Conservation (phyloP, 2,113 vertebrate genomes). For the Mirza zaza region DNA sequence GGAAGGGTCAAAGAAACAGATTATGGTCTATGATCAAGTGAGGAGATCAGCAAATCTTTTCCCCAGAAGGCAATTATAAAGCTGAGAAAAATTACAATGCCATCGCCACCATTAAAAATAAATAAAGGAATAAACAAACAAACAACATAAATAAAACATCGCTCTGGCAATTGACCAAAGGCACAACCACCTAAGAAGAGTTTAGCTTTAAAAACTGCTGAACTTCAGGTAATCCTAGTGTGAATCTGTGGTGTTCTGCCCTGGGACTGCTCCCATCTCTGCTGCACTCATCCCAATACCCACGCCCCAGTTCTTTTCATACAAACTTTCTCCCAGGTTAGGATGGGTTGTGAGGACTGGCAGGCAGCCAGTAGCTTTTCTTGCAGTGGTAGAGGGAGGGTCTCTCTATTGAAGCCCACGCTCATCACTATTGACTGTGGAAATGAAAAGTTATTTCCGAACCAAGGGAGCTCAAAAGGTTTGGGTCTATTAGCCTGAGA, state of each 20-base stretch:
- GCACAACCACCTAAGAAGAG: neutral
- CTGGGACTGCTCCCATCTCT: neutral
- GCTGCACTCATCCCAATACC: fast-evolving
- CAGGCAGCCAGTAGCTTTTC: neutral
- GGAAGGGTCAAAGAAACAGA: neutral
- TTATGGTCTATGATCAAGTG: neutral
- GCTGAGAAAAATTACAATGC: neutral
- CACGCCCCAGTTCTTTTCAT: neutral
- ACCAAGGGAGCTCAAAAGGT: neutral
- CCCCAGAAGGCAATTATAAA: neutral
- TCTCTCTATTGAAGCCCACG: neutral
- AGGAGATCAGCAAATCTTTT: neutral
- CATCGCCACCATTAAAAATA: neutral
- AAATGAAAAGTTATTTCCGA: neutral
- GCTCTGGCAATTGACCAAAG: neutral
- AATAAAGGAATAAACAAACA: neutral
- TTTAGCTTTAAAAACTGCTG: neutral
- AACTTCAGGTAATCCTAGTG: neutral
- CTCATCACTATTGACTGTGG: neutral
- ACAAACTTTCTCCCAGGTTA: neutral
- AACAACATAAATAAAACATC: neutral
- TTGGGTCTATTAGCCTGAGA: neutral
- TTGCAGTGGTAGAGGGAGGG: neutral
- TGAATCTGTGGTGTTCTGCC: neutral
- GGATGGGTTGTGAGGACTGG: too few relatives aligned